These are phyloP conservation scores for Heterodera carotae DNA, from an alignment of 1,140 invertebrate species.

Conservation along the genomic window DNA sequence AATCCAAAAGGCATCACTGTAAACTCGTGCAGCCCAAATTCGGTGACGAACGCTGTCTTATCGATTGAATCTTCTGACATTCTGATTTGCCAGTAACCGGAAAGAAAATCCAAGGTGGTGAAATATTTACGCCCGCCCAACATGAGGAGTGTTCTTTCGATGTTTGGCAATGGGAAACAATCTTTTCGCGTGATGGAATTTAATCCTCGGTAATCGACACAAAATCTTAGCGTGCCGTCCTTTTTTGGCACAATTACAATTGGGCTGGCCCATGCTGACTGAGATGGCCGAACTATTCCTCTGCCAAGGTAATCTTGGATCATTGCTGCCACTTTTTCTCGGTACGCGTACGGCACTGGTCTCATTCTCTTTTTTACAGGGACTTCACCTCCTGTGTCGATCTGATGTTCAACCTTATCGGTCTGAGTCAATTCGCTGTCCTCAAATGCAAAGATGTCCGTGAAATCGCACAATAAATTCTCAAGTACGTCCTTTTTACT, in stretches of 20 bases:
- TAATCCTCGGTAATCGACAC: conserved; percentile 68
- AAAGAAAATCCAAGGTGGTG: conserved; percentile 61
- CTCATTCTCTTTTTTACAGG: neutral
- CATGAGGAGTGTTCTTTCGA: conserved; percentile 67
- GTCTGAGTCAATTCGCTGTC: too few relatives aligned
- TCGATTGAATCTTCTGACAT: conserved; percentile 25
- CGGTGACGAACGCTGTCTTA: conserved; percentile 44
- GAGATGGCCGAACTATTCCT: conserved; percentile 29
- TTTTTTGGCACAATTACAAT: conserved; percentile 70
- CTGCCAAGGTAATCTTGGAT: conserved; percentile 13
- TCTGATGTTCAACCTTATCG: too few relatives aligned
- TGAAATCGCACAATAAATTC: too few relatives aligned
- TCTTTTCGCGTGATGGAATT: conserved; percentile 67
- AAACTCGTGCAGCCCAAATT: conserved; percentile 65
- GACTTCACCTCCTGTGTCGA: too few relatives aligned
- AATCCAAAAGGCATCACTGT: conserved; percentile 67
- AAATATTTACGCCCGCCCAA: conserved; percentile 60
- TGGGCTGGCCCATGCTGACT: conserved; percentile 67
- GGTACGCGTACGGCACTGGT: conserved; percentile 1
- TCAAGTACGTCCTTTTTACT: too few relatives aligned
- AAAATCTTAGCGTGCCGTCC: conserved; percentile 66
- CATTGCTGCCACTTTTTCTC: conserved; percentile 13
- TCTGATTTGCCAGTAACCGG: conserved; percentile 45
- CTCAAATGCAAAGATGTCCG: too few relatives aligned
- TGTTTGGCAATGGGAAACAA: conserved; percentile 69